Base-by-base conservation (phyloP, 23 tunicate species). In the Phallusia fumigata region DNA sequence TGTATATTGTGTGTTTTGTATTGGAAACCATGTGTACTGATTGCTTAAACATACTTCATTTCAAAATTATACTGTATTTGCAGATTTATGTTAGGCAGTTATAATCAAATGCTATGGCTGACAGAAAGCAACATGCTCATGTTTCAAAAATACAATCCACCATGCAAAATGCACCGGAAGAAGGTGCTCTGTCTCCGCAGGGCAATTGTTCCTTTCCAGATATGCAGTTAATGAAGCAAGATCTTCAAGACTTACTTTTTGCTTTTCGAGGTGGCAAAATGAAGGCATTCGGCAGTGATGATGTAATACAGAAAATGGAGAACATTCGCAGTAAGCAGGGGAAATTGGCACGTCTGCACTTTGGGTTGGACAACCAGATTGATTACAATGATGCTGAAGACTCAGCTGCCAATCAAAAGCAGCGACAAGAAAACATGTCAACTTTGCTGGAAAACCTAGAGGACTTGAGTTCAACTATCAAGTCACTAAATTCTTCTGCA, bases 151-250 rank as follows among this genome's bases (percentile, higher is more conserved):
- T 10, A 40, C 47, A 40, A 40, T 10, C 47, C 47, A 40, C 47
- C 47, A 40, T 40, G 47, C 47, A 40, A 10, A 3, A 5, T 3
- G 47, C 10, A 3, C 47, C 47, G 5, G 47, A 40, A 40, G 47
- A 40, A 10, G 47, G 47, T 5, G 47, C 2, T 0, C 35, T 33
- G 19, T 74, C 69, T 58, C 16, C 69, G 2, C 40, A 32, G 18
- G 74, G 85, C 31, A 87, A 73, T 47, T 74, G 78, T 81, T 81
- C 85, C 5, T 87, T 58, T 58, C 75, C 91, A 22, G 91, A 87
- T 81, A 82, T 87, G 52, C 91, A 87, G 35, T 87, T 76, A 5
- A 87, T 87, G 91, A 87, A 87, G 53, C 75, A 87, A 64, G 83
- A 87, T 47, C 78, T 88, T 12, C 72, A 83, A 79, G 84, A 79